Evolutionary conservation across 1,140 invertebrate species (phyloP).

Genomic region (Bombus huntii): DNA sequence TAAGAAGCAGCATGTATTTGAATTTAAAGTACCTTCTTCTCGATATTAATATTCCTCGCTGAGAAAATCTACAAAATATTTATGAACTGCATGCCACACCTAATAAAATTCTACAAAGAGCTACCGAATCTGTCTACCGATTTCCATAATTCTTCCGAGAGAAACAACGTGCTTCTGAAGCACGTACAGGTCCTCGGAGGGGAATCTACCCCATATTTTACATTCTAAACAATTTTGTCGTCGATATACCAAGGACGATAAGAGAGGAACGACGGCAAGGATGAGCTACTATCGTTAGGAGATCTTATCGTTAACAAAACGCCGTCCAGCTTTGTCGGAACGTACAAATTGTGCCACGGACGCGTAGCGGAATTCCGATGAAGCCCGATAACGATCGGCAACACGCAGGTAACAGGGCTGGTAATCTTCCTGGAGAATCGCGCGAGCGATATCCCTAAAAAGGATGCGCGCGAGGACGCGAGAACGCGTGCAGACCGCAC

Average conservation of each 20-base stretch:
- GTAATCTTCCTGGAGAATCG: constrained; percentile 39
- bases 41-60: not conserved
- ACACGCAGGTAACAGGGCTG: constrained; percentile 38
- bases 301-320: constrained; percentile 46
- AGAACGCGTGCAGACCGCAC: not conserved
- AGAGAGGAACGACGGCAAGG: not conserved
- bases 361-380: constrained; percentile 35
- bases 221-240: constrained; percentile 18
- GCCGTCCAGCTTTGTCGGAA: constrained; percentile 59
- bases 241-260: constrained; percentile 20
- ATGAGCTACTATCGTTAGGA: constrained; percentile 45
- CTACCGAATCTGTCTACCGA: not conserved
- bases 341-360: constrained; percentile 62
- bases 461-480: constrained; percentile 25
- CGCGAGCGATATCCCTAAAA: constrained; percentile 39
- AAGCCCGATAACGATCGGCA: constrained; percentile 46
- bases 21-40: not conserved
- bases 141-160: not conserved
- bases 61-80: not conserved
- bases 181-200: no score
- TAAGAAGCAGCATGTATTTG: not conserved
- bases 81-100: not conserved
- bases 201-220: not conserved
- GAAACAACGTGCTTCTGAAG: not conserved
- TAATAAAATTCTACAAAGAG: not conserved